Conservation (phyloP, 1,140 invertebrate species). For the Akabosia matsudoensis region DNA sequence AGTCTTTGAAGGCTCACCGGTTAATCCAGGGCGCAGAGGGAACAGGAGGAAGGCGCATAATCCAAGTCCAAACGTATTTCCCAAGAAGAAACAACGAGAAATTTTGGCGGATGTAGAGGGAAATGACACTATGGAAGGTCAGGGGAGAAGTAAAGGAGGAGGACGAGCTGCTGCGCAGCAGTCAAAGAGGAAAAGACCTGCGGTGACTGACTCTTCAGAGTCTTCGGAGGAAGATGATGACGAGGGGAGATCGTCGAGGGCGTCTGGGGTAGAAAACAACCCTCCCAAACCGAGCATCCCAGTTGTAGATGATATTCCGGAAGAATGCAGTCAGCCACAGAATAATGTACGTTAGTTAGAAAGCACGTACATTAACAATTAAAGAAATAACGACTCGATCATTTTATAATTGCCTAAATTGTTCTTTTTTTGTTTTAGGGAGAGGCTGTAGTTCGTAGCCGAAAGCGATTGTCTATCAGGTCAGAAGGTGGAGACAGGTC, state of each 20-base stretch:
- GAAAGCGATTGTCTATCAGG: conserved; percentile 3
- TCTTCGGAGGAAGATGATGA: conserved; percentile 1
- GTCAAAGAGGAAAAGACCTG: neutral
- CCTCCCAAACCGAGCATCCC: neutral
- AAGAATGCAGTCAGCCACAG: neutral
- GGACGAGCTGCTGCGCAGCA: neutral
- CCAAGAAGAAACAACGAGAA: neutral
- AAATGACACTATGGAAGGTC: neutral
- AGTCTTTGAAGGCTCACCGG: neutral
- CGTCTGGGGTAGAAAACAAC: neutral
- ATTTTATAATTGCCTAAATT: no score
- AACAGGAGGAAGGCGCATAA: neutral
- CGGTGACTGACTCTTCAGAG: neutral
- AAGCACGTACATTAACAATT: neutral
- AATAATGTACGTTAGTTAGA: neutral
- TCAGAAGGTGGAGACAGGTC: neutral
- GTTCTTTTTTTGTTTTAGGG: neutral
- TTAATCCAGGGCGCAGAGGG: neutral
- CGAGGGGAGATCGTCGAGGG: neutral
- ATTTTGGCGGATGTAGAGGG: neutral
- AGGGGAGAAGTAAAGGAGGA: neutral
- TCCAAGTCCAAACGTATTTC: neutral
- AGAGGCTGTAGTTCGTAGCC: neutral
- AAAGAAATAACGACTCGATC: no score
- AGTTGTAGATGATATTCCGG: neutral